Percentiles rank a stretch among this genome's conserved stretches.
These are phyloP conservation scores for Sturnus vulgaris DNA, from an alignment of 2,113 vertebrate species.

Conservation along the genomic window DNA sequence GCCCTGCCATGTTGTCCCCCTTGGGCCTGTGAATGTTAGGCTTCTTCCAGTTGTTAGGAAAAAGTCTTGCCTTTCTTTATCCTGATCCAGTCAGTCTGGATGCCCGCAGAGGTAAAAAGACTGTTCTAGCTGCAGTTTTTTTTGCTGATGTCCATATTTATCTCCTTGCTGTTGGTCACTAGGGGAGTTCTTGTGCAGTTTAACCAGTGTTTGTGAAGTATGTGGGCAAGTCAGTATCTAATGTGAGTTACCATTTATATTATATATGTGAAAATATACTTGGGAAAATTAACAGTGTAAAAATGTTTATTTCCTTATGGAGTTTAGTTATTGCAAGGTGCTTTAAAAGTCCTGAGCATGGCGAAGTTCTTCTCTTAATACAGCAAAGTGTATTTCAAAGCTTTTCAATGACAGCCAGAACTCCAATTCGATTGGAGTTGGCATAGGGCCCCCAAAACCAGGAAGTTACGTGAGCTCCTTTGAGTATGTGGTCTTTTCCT, in stretches of 20 bases:
- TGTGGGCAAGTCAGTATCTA: background rate
- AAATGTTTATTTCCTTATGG: background rate
- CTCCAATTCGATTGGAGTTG: background rate
- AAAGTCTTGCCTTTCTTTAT: background rate
- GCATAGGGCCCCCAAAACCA: background rate
- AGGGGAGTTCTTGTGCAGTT: background rate
- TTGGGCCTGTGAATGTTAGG: background rate
- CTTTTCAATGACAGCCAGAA: background rate
- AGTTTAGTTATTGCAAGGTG: background rate
- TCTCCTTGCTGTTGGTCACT: background rate
- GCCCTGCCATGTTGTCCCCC: background rate
- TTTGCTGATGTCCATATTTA: background rate
- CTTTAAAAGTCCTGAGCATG: background rate
- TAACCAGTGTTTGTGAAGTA: background rate
- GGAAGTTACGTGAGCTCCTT: background rate
- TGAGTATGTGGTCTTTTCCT: background rate
- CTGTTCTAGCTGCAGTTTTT: background rate
- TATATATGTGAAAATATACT: background rate
- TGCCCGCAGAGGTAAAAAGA: background rate
- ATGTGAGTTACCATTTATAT: background rate
- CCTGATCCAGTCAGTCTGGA: background rate
- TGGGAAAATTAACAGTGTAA: background rate
- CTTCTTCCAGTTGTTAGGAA: background rate
- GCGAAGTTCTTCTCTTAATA: background rate
- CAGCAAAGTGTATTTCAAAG: background rate